A percentile compares a stretch with the other conserved stretches of the same genome.
Conservation (phyloP, 2,797 vertebrate species). For the Sebastes steindachneri region DNA sequence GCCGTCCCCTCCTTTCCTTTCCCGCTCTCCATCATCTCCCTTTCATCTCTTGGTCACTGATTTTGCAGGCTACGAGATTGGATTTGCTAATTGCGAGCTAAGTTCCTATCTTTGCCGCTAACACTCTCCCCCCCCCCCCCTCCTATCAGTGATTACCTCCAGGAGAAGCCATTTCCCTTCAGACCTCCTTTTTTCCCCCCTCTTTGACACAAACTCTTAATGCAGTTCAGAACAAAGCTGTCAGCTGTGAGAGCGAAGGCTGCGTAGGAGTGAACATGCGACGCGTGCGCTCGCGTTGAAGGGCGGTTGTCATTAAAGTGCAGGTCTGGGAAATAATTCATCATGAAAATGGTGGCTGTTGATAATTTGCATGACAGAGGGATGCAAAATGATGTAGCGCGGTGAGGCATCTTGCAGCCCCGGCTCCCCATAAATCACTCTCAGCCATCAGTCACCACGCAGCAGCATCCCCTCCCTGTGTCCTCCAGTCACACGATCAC, state of each 20-base stretch:
- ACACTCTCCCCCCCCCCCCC: neutral
- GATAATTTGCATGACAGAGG: conserved; percentile 81
- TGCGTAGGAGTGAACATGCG: conserved; percentile 42
- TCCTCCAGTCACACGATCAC: conserved; percentile 29
- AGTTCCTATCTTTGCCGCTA: conserved; percentile 18
- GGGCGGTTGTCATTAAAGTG: conserved; percentile 70
- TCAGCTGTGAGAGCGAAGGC: conserved; percentile 29
- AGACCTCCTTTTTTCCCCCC: neutral
- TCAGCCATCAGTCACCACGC: conserved; percentile 64
- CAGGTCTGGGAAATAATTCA: conserved; percentile 75
- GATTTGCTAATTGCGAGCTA: conserved; percentile 57
- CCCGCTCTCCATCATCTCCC: conserved; percentile 31
- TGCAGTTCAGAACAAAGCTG: conserved; percentile 35
- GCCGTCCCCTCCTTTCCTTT: neutral
- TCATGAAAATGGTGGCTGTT: conserved; percentile 63
- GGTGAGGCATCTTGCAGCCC: conserved; percentile 42
- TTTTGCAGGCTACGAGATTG: conserved; percentile 34
- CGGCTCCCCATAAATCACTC: conserved; percentile 70
- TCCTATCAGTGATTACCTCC: conserved; percentile 14
- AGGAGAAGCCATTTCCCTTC: conserved; percentile 19
- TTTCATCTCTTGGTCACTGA: conserved; percentile 65
- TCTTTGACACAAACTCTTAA: conserved; percentile 23
- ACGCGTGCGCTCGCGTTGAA: conserved; percentile 14
- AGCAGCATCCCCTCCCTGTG: conserved; percentile 17
- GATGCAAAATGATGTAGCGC: conserved; percentile 67